Percentiles rank a stretch among this genome's conserved stretches.
Conservation (phyloP, 2,113 vertebrate species). For the Dolichallabes microphthalmus region DNA sequence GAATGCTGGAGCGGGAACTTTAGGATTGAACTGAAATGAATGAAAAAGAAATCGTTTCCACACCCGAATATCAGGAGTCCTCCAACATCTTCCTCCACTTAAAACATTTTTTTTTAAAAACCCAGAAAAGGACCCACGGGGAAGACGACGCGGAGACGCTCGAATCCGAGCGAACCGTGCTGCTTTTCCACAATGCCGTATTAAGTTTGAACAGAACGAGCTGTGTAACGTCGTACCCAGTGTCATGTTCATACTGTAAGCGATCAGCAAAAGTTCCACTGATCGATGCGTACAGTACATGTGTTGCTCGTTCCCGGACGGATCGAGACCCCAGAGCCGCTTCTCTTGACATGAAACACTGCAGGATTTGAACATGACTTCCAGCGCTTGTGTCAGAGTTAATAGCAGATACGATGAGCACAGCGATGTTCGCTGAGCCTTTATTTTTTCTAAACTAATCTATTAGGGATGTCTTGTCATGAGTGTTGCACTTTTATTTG, state of each 20-base stretch:
- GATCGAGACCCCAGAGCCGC: background rate
- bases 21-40: background rate
- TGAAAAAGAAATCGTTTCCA: background rate
- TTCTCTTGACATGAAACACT: background rate
- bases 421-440: background rate
- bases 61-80: background rate
- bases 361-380: background rate
- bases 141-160: background rate
- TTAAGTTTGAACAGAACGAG: background rate
- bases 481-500: background rate
- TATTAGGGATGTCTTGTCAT: background rate
- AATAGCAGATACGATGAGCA: constrained; percentile 3
- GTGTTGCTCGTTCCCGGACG: background rate
- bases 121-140: too few species aligned
- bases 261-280: background rate
- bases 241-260: background rate
- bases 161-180: background rate
- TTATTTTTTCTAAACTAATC: background rate
- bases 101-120: too few species aligned
- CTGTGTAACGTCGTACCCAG: background rate
- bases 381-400: background rate
- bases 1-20: background rate
- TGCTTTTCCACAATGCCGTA: background rate
- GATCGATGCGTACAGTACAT: background rate
- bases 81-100: background rate